These are phyloP conservation scores for Lontra canadensis DNA, from an alignment of 2,113 vertebrate species.

Conservation along the genomic window DNA sequence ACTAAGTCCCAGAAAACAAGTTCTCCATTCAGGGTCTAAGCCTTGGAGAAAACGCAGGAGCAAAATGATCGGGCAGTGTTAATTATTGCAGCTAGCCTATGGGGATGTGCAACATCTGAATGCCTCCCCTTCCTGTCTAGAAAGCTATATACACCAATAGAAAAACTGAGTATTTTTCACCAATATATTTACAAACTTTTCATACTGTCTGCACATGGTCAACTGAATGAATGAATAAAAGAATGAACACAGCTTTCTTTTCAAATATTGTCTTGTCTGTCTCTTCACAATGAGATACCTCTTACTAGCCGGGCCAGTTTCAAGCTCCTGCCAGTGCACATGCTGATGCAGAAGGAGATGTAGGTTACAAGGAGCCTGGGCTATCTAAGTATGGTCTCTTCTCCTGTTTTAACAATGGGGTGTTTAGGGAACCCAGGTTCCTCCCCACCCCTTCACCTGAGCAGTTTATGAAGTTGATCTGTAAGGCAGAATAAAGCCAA, in stretches of 20 bases:
- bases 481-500: conserved; percentile 25
- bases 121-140: not conserved
- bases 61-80: not conserved
- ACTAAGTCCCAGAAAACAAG: not conserved
- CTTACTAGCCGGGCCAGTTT: not conserved
- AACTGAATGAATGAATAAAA: not conserved
- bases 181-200: not conserved
- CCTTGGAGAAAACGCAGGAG: not conserved
- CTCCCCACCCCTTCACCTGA: not conserved
- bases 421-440: not conserved
- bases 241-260: not conserved
- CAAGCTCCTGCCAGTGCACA: not conserved
- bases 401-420: not conserved
- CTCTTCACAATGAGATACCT: not conserved
- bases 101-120: not conserved
- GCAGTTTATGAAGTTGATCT: not conserved
- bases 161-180: not conserved
- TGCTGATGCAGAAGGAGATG: not conserved
- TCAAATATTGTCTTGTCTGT: not conserved
- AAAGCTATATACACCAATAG: not conserved
- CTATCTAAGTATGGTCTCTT: not conserved
- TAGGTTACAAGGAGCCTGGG: not conserved
- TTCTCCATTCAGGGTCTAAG: not conserved
- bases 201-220: not conserved
- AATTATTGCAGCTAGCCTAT: not conserved